Evolutionary conservation across 2,113 vertebrate species (phyloP).

Genomic region (Nyctereutes procyonoides): DNA sequence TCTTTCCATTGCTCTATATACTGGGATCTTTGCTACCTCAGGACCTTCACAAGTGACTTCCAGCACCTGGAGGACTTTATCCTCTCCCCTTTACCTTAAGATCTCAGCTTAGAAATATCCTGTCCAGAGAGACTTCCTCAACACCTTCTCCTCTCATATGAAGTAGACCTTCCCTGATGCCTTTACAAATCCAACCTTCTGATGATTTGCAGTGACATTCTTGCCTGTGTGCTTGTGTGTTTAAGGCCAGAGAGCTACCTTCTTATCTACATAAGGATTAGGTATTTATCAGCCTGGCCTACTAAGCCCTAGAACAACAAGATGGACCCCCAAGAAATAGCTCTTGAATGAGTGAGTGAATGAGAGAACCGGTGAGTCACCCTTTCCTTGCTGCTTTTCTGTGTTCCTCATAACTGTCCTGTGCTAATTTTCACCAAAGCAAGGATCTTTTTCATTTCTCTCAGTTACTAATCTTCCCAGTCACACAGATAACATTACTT

Average conservation of each 20-base stretch:
- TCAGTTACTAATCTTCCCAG: not conserved
- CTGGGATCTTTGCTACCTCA: not conserved
- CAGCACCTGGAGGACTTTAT: not conserved
- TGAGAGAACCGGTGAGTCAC: not conserved
- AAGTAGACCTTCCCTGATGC: not conserved
- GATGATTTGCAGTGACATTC: not conserved
- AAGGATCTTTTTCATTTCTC: not conserved
- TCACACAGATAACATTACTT: not conserved
- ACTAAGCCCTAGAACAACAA: not conserved
- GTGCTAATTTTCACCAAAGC: not conserved
- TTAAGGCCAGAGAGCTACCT: not conserved
- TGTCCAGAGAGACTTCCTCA: not conserved
- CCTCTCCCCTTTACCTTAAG: not conserved
- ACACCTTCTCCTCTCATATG: not conserved
- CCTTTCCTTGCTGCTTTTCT: not conserved
- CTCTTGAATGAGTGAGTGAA: not conserved
- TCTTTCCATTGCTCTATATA: accelerated
- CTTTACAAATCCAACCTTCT: not conserved
- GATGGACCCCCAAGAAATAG: not conserved
- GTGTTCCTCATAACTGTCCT: not conserved
- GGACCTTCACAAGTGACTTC: not conserved
- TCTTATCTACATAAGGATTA: not conserved
- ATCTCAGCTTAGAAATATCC: not conserved
- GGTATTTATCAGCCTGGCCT: not conserved
- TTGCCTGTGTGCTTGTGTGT: not conserved